A percentile compares a stretch with the other conserved stretches of the same genome.
Evolutionary conservation across 30 jellyfish, hydroid and myxozoan genomes (phyloP).

Genomic region (Aurelia aurita): DNA sequence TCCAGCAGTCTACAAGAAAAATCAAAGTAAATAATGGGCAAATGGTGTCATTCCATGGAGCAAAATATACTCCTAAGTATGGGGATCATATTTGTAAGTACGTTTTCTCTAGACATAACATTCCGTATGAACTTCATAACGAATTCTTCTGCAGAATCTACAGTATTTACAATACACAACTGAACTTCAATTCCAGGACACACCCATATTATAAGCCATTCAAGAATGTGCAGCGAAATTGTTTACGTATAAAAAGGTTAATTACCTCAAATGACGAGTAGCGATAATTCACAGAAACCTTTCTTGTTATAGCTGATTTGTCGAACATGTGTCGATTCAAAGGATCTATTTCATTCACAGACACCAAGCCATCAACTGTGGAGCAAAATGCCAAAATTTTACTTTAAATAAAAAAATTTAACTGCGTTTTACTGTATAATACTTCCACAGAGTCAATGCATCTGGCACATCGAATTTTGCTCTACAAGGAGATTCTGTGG

Average conservation of each 20-base stretch:
- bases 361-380: constrained; percentile 80
- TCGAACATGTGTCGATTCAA: constrained; percentile 69
- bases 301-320: constrained; percentile 30
- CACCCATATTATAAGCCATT: too few relatives aligned
- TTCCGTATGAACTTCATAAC: too few relatives aligned
- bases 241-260: too few relatives aligned
- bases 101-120: background rate
- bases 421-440: background rate
- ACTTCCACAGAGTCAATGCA: too few relatives aligned
- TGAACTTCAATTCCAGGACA: too few relatives aligned
- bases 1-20: constrained; percentile 70
- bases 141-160: too few relatives aligned
- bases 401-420: background rate
- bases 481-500: too few relatives aligned
- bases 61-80: background rate
- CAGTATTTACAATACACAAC: too few relatives aligned
- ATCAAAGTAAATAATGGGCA: background rate
- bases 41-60: too few relatives aligned
- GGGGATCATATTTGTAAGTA: background rate
- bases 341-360: constrained; percentile 87
- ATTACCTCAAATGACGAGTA: constrained; percentile 92
- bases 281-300: constrained; percentile 64
- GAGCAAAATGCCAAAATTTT: background rate
- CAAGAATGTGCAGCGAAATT: too few relatives aligned
- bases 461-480: too few relatives aligned